Conservation (phyloP, 2,113 vertebrate species). For the Theristicus caerulescens region DNA sequence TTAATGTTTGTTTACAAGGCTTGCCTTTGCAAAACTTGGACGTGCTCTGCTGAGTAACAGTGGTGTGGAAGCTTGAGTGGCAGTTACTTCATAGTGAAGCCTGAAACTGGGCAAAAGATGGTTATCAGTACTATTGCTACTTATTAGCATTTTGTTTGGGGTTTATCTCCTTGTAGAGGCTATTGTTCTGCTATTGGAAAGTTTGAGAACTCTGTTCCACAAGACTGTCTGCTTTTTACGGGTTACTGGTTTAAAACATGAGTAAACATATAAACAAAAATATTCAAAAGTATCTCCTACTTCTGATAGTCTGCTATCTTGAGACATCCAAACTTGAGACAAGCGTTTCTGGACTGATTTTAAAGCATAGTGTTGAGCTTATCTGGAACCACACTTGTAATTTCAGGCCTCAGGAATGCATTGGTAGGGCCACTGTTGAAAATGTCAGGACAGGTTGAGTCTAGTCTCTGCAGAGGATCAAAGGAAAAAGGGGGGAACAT, state of each 20-base stretch:
- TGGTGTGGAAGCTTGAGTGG: not conserved
- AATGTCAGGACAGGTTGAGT: not conserved
- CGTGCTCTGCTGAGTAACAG: not conserved
- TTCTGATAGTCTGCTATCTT: not conserved
- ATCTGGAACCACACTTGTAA: not conserved
- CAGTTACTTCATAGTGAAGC: not conserved
- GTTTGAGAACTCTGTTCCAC: not conserved
- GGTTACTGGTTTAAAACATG: not conserved
- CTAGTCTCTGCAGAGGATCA: not conserved
- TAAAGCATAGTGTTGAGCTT: not conserved
- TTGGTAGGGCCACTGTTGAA: not conserved
- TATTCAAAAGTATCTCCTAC: not conserved
- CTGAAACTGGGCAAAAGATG: not conserved
- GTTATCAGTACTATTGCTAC: not conserved
- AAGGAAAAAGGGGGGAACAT: not conserved
- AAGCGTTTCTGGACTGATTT: not conserved
- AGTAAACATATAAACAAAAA: not conserved
- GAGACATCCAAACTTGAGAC: not conserved
- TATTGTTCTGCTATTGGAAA: not conserved
- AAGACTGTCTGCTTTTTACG: not conserved
- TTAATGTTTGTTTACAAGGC: not conserved
- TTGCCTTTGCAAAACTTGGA: not conserved
- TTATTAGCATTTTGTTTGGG: not conserved
- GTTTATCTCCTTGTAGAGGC: not conserved
- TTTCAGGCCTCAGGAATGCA: not conserved